Base-by-base conservation (phyloP, 2,113 vertebrate species). In the Montifringilla adamsi region DNA sequence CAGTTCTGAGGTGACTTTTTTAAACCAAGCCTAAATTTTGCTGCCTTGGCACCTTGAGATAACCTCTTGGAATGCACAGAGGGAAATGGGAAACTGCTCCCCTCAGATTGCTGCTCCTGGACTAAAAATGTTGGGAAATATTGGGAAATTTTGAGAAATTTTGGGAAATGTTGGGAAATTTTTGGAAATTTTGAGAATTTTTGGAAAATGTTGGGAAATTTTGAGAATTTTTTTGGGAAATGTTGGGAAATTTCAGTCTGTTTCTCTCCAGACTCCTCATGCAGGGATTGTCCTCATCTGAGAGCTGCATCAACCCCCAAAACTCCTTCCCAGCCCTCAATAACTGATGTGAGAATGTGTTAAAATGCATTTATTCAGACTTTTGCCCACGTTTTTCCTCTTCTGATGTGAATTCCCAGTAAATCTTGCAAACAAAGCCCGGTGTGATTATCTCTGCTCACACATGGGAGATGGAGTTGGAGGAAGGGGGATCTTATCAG, bases 401-500 rank as follows among this genome's bases (percentile, higher is more conserved):
- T 56, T 13, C 53, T 8, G 44, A 21, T 31, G 67, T 21, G 63
- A 88, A 80, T 63, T 89, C 59, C 23, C 43, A 27, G 66, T 55
- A 64, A 85, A 92, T 49, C 67, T 64, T 47, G 26, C 83, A 75
- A 59, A 78, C 59, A 55, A 28, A 58, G 53, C 63, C 35, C 0
- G 2, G 46, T 15, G 83, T 18, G 41, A 12, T 94, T 93, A 75
- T 87, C 89, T 84, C 43, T 16, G 3, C 60, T 77, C 10, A 59
- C 87, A 95, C 59, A 16, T 4, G 74, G 91, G 67, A 66, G 86
- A 63, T 22, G 74, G 70, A 70, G 49, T 43, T 37, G 14, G 44
- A 73, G 66, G 58, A 62, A 91, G 41, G 53, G 62, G 80, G 23
- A 87, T 82, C 81, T 95, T 87, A 91, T 91, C 90, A 94, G 72